These are phyloP conservation scores for Melolontha melolontha DNA, from an alignment of 2,888 invertebrate species.

Conservation along the genomic window DNA sequence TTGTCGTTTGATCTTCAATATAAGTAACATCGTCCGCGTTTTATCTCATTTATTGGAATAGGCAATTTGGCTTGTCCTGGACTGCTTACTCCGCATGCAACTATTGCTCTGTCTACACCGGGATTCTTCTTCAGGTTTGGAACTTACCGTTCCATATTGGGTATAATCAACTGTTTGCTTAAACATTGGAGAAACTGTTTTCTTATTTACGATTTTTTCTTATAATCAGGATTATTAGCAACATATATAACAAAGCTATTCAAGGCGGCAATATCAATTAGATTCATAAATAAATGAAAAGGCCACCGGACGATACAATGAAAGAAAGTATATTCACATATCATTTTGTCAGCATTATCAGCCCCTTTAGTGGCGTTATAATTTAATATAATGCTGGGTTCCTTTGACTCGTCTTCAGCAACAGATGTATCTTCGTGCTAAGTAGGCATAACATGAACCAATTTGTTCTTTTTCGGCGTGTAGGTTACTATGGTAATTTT, in stretches of 20 bases:
- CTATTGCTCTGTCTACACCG: constrained; percentile 6
- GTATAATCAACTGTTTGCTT: constrained; percentile 7
- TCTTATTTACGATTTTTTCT: not conserved
- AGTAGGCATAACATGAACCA: too few relatives aligned
- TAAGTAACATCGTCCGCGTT: not conserved
- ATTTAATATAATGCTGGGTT: not conserved
- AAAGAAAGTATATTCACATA: too few relatives aligned
- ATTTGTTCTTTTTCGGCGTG: too few relatives aligned
- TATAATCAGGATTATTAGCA: too few relatives aligned
- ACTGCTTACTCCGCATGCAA: not conserved
- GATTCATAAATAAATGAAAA: constrained; percentile 16
- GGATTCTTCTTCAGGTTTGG: constrained; percentile 5
- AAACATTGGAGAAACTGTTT: constrained; percentile 6
- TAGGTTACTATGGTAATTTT: too few relatives aligned
- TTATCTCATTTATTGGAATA: not conserved
- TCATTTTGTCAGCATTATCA: not conserved
- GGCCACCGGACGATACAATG: constrained; percentile 10
- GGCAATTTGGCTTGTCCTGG: not conserved
- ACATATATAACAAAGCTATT: not conserved
- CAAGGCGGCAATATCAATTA: constrained; percentile 9
- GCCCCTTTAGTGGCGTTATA: too few relatives aligned
- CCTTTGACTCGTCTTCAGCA: constrained; percentile 1
- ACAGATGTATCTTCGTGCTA: constrained; percentile 8
- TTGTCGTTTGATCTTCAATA: not conserved
- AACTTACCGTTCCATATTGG: constrained; percentile 9